These are phyloP conservation scores for Stenopsyche tienmushanensis DNA, from an alignment of 1,140 invertebrate genomes.

Conservation along the genomic window DNA sequence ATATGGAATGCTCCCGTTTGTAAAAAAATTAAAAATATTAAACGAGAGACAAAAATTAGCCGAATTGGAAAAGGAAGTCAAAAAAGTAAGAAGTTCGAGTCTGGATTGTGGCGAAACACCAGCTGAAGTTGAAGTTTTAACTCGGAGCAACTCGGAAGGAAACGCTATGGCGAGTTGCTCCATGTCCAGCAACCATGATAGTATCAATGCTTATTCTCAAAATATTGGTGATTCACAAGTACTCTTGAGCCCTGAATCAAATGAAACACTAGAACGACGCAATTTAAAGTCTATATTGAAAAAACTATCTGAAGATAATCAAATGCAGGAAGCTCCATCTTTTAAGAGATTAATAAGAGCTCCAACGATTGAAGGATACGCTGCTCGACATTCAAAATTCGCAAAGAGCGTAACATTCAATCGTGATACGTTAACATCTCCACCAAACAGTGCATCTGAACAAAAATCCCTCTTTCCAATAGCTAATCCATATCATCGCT, in stretches of 20 bases:
- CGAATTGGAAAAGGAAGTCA: slow-evolving; percentile 69
- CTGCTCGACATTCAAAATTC: slow-evolving; percentile 81
- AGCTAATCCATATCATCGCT: slow-evolving; percentile 36
- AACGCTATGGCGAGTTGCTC: slow-evolving; percentile 53
- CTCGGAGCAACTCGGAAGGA: slow-evolving; percentile 66
- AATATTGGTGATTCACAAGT: slow-evolving; percentile 50
- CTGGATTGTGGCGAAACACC: slow-evolving; percentile 70
- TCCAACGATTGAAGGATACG: slow-evolving; percentile 83
- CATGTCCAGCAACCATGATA: background rate
- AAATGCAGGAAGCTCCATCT: slow-evolving; percentile 49
- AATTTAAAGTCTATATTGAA: slow-evolving; percentile 84
- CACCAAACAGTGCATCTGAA: slow-evolving; percentile 60
- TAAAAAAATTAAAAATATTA: slow-evolving; percentile 84
- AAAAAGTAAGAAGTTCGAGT: slow-evolving; percentile 73
- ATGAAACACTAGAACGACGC: slow-evolving; percentile 78
- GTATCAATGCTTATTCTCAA: slow-evolving; percentile 25
- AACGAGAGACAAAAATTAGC: slow-evolving; percentile 85
- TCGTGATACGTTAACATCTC: slow-evolving; percentile 77
- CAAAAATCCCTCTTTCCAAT: slow-evolving; percentile 37
- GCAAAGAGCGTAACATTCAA: slow-evolving; percentile 88
- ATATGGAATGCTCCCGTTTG: slow-evolving; percentile 82
- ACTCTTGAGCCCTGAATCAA: slow-evolving; percentile 68
- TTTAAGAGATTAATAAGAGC: slow-evolving; percentile 68
- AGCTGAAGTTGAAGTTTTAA: slow-evolving; percentile 58
- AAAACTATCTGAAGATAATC: slow-evolving; percentile 69